Evolutionary conservation across 2,113 vertebrate species (phyloP).

Genomic region (Crotalus helleri): DNA sequence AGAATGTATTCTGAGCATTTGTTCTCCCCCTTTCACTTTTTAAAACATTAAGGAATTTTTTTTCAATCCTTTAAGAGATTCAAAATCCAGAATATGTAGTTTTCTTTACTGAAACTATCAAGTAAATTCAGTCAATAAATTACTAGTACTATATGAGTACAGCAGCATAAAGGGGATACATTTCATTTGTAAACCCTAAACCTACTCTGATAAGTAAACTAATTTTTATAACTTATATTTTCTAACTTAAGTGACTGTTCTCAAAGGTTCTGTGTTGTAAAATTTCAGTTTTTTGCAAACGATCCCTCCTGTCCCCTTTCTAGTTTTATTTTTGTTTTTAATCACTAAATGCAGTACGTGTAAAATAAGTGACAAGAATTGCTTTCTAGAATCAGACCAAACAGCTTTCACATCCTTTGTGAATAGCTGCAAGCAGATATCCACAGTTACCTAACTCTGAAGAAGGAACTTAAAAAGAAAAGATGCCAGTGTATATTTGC

Average conservation of each 20-base stretch:
- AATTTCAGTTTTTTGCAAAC: background rate
- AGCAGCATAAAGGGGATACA: background rate
- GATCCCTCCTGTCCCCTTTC: background rate
- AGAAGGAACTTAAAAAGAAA: background rate
- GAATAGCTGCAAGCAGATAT: background rate
- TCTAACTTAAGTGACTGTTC: background rate
- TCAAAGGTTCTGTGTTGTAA: background rate
- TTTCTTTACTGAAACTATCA: background rate
- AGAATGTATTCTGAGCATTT: background rate
- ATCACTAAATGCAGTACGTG: background rate
- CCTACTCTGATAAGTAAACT: background rate
- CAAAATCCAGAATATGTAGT: background rate
- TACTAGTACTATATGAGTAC: background rate
- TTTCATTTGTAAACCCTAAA: background rate
- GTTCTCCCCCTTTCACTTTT: background rate
- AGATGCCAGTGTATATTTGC: background rate
- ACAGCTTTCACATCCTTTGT: background rate
- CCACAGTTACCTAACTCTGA: background rate
- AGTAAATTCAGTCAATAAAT: background rate
- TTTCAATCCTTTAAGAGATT: background rate
- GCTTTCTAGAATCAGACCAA: slow-evolving; percentile 3
- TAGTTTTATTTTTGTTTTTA: background rate
- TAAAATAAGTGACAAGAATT: background rate
- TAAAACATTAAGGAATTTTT: background rate
- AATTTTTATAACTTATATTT: background rate